Conservation (phyloP, 2,113 vertebrate species). For the Tautogolabrus adspersus region DNA sequence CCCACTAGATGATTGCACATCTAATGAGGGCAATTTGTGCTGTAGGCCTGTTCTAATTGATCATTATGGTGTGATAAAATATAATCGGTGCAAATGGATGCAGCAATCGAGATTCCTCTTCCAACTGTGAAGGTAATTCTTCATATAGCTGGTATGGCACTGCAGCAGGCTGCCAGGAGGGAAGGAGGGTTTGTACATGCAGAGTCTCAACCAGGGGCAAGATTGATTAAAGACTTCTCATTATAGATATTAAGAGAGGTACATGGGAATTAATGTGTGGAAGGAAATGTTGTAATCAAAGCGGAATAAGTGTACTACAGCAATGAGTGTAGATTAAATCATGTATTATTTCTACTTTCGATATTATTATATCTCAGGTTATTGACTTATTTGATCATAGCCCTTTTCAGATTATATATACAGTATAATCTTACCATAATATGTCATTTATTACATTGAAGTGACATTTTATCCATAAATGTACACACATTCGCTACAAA, state of each 20-base stretch:
- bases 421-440: too few species aligned
- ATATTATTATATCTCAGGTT: too few species aligned
- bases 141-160: constrained; percentile 41
- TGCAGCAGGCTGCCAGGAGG: constrained; percentile 22
- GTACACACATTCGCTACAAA: too few species aligned
- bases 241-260: neutral
- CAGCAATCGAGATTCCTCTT: constrained; percentile 51
- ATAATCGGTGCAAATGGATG: constrained; percentile 60
- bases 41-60: constrained; percentile 53
- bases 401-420: too few species aligned
- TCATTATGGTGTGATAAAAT: constrained; percentile 65
- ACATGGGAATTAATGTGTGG: neutral
- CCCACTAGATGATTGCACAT: constrained; percentile 52
- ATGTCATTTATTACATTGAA: too few species aligned
- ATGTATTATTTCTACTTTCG: neutral
- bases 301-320: neutral
- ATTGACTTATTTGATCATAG: too few species aligned
- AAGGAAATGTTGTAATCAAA: neutral
- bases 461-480: too few species aligned
- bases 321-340: neutral
- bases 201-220: neutral
- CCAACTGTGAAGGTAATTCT: constrained; percentile 59
- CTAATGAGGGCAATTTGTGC: constrained; percentile 61
- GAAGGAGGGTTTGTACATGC: constrained; percentile 5
- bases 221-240: neutral